phyloP scores from a whole-genome alignment of 2,797 vertebrate species.

The Parauchenoglanis punctatus region DNA sequence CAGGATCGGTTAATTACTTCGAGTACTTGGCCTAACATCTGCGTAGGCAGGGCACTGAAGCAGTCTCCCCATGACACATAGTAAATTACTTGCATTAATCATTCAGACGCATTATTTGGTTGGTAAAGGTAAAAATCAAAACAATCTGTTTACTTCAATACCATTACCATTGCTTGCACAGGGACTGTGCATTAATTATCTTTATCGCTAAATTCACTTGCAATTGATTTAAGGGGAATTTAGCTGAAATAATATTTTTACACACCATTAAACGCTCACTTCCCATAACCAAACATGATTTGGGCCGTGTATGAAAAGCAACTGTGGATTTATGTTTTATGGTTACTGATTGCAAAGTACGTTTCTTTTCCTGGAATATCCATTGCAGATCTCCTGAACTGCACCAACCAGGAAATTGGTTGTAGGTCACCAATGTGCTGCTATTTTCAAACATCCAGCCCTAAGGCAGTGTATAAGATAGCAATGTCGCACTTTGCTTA shows the following conservation, averaged over 20 bases:
- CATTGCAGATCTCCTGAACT: conserved; percentile 20
- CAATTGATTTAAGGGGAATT: conserved; percentile 56
- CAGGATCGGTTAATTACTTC: conserved; percentile 70
- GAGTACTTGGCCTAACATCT: conserved; percentile 61
- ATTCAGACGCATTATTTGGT: conserved; percentile 69
- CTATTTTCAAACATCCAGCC: background rate
- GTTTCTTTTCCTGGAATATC: conserved; percentile 13
- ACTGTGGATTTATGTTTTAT: conserved; percentile 12
- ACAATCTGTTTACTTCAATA: conserved; percentile 72
- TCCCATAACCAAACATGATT: conserved; percentile 31
- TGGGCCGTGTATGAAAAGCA: background rate
- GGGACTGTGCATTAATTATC: conserved; percentile 59
- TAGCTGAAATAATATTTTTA: conserved; percentile 66
- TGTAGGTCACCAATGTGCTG: background rate
- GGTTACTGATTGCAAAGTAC: background rate
- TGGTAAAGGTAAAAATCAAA: conserved; percentile 69
- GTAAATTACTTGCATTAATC: conserved; percentile 74
- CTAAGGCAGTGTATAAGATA: background rate
- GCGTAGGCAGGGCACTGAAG: conserved; percentile 60
- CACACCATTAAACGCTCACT: conserved; percentile 55
- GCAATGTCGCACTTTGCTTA: background rate
- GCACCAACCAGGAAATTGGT: conserved; percentile 16
- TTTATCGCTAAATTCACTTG: conserved; percentile 66
- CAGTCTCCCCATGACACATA: conserved; percentile 56
- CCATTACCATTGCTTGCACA: conserved; percentile 26